Evolutionary conservation across 1,140 invertebrate genomes (phyloP).

Genomic region (Ditylenchus dipsaci): DNA sequence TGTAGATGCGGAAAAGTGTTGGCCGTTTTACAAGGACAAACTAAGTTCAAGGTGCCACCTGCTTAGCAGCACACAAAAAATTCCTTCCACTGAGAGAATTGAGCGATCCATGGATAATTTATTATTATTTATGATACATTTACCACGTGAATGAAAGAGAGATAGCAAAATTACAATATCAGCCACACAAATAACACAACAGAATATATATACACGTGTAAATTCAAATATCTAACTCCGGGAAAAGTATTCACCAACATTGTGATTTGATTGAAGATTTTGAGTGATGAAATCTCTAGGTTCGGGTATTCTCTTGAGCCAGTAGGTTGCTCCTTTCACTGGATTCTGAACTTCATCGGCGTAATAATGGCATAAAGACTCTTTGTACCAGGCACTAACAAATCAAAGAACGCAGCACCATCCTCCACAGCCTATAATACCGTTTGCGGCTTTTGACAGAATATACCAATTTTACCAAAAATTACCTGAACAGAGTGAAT

Average conservation of each 20-base stretch:
- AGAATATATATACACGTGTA: too few relatives aligned
- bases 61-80: too few relatives aligned
- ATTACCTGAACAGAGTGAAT: conserved; percentile 19
- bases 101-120: too few relatives aligned
- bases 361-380: conserved; percentile 24
- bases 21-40: too few relatives aligned
- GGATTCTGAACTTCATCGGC: neutral
- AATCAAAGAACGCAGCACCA: conserved; percentile 39
- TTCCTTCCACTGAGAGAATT: too few relatives aligned
- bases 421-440: conserved; percentile 30
- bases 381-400: conserved; percentile 39
- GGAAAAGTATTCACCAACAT: neutral
- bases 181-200: too few relatives aligned
- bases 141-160: too few relatives aligned
- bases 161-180: too few relatives aligned
- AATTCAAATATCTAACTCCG: neutral
- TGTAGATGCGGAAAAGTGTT: too few relatives aligned
- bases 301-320: neutral
- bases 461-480: conserved; percentile 24
- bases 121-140: too few relatives aligned
- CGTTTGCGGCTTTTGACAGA: too few relatives aligned
- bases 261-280: neutral
- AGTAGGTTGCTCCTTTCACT: neutral
- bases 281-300: neutral
- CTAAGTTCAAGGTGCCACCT: too few relatives aligned